These are phyloP conservation scores for Chionoecetes opilio DNA, from an alignment of 1,140 invertebrate species.

Conservation along the genomic window DNA sequence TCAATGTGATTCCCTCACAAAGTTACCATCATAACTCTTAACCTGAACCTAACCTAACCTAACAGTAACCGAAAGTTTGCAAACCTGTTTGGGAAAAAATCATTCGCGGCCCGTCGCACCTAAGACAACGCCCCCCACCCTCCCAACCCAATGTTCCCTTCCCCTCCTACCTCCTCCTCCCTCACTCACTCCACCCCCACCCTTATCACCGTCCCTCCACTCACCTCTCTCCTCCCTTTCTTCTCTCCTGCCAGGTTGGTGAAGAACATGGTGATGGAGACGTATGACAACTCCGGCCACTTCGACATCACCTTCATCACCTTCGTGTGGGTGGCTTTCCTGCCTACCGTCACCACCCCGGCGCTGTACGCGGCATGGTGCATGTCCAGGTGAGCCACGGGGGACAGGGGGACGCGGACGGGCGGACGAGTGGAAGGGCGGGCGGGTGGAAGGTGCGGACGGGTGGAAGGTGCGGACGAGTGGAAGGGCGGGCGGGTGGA, in stretches of 20 bases:
- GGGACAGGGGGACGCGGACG: too few relatives aligned
- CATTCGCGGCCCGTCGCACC: too few relatives aligned
- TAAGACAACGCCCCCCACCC: neutral
- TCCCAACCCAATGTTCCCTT: neutral
- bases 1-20: too few relatives aligned
- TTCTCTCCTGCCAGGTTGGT: conserved; percentile 61
- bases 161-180: neutral
- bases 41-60: too few relatives aligned
- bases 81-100: too few relatives aligned
- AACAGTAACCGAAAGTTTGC: too few relatives aligned
- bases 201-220: neutral
- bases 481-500: too few relatives aligned
- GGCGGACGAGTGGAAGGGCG: too few relatives aligned
- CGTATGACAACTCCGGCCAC: conserved; percentile 71
- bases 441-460: too few relatives aligned
- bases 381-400: conserved; percentile 36
- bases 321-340: conserved; percentile 71
- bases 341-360: conserved; percentile 66
- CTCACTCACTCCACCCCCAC: neutral
- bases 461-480: too few relatives aligned
- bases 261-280: conserved; percentile 71
- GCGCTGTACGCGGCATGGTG: conserved; percentile 62
- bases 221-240: neutral
- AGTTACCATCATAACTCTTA: too few relatives aligned
- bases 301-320: conserved; percentile 74